These are phyloP conservation scores for Acronicta psi DNA, from an alignment of 2,888 invertebrate genomes.

Conservation along the genomic window DNA sequence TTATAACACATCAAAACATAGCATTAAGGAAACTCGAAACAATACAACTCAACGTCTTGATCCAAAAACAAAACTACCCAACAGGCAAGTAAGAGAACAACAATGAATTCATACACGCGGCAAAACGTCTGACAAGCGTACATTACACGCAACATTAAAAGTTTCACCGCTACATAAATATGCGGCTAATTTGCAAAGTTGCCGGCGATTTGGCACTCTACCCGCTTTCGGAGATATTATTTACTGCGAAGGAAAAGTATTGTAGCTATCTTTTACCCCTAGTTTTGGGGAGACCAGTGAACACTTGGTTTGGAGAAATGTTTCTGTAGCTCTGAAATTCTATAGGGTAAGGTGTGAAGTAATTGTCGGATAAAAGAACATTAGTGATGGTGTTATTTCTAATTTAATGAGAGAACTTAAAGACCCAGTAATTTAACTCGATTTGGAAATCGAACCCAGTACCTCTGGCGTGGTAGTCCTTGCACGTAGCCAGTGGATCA, in stretches of 20 bases:
- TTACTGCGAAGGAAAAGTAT: conserved; percentile 48
- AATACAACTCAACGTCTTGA: conserved; percentile 10
- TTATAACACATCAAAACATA: neutral
- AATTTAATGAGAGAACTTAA: no score
- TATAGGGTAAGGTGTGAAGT: no score
- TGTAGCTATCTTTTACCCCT: conserved; percentile 39
- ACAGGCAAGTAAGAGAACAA: conserved; percentile 40
- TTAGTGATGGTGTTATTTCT: no score
- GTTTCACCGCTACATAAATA: conserved; percentile 78
- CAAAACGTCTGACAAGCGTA: conserved; percentile 58
- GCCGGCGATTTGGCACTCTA: conserved; percentile 53
- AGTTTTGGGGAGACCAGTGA: conserved; percentile 2
- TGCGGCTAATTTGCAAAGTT: conserved; percentile 72
- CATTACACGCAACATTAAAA: conserved; percentile 78
- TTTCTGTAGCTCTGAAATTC: neutral
- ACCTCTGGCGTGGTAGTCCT: no score
- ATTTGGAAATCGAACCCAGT: no score
- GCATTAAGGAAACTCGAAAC: neutral
- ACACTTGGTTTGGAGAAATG: conserved; percentile 13
- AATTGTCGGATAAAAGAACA: no score
- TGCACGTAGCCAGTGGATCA: no score
- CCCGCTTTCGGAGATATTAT: conserved; percentile 44
- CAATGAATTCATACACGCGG: conserved; percentile 55
- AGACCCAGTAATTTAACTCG: no score
- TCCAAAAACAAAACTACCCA: conserved; percentile 39